Percentiles rank a stretch among this genome's conserved stretches.
phyloP scores from a whole-genome alignment of 2,797 vertebrate genomes.

The Mycteria americana region DNA sequence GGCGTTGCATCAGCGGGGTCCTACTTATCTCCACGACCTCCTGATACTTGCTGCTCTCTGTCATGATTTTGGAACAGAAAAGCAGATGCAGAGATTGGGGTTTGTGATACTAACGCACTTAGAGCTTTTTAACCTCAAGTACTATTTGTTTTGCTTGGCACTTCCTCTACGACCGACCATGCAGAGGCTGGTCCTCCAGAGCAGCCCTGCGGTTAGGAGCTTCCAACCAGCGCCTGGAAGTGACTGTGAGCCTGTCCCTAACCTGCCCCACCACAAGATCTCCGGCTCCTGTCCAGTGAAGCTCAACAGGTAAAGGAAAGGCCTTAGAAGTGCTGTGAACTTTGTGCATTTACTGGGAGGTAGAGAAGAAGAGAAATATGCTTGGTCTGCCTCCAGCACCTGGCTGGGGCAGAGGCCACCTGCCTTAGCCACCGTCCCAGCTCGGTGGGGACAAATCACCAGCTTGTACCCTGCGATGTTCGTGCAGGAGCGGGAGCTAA shows the following conservation, averaged over 20 bases:
- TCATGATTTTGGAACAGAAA: not conserved
- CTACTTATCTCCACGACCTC: not conserved
- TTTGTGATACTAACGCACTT: not conserved
- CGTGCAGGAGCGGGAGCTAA: not conserved
- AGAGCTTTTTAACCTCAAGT: constrained; percentile 16
- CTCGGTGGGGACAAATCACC: accelerated
- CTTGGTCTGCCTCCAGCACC: not conserved
- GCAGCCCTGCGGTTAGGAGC: not conserved
- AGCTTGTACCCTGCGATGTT: not conserved
- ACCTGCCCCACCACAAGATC: accelerated
- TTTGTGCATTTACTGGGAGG: not conserved
- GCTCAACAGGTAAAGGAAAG: not conserved
- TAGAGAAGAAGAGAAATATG: not conserved
- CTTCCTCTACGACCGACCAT: not conserved
- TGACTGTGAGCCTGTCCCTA: not conserved
- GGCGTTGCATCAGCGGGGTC: not conserved
- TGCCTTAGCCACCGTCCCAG: not conserved
- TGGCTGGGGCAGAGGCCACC: not conserved
- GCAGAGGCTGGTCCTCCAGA: not conserved
- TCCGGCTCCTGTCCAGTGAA: not conserved
- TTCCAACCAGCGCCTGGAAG: not conserved
- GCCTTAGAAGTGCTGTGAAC: not conserved
- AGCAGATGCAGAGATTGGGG: not conserved
- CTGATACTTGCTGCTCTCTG: not conserved
- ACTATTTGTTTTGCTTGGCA: constrained; percentile 47